Percentiles rank a stretch among this genome's conserved stretches.
phyloP scores from a whole-genome alignment of 2,888 invertebrate genomes.

The Ochropleura leucogaster region DNA sequence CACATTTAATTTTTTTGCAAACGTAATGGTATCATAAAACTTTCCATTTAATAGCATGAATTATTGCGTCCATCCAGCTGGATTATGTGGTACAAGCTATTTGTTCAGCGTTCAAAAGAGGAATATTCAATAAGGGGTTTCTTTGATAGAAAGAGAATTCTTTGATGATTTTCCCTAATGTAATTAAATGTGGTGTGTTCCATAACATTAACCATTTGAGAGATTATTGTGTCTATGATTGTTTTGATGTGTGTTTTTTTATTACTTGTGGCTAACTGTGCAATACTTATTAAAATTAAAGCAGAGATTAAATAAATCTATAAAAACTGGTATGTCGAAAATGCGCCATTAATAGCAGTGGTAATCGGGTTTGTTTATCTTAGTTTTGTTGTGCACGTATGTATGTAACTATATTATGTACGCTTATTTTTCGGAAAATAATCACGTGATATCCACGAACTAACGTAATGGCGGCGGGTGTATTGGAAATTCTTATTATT shows the following conservation, averaged over 20 bases:
- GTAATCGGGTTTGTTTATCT: conserved; percentile 3
- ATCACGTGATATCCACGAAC: neutral
- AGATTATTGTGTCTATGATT: neutral
- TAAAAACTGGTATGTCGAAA: neutral
- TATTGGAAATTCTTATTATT: conserved; percentile 6
- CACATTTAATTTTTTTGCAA: conserved; percentile 18
- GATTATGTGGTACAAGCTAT: conserved; percentile 21
- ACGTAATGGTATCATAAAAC: conserved; percentile 31
- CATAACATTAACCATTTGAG: neutral
- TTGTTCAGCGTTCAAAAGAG: conserved; percentile 24
- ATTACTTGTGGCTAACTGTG: neutral
- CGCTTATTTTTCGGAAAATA: neutral
- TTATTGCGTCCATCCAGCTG: conserved; percentile 23
- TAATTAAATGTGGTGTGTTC: conserved; percentile 14
- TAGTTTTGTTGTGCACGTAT: neutral
- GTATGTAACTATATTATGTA: neutral
- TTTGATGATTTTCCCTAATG: conserved; percentile 7
- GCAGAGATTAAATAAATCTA: neutral
- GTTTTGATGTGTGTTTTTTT: neutral
- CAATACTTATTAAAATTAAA: neutral
- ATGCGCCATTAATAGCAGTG: neutral
- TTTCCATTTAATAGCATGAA: conserved; percentile 24
- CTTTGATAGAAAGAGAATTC: conserved; percentile 19
- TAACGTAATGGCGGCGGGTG: neutral
- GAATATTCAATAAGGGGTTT: conserved; percentile 19